Conservation (phyloP, 2,888 invertebrate species). For the Megastigmus dorsalis region DNA sequence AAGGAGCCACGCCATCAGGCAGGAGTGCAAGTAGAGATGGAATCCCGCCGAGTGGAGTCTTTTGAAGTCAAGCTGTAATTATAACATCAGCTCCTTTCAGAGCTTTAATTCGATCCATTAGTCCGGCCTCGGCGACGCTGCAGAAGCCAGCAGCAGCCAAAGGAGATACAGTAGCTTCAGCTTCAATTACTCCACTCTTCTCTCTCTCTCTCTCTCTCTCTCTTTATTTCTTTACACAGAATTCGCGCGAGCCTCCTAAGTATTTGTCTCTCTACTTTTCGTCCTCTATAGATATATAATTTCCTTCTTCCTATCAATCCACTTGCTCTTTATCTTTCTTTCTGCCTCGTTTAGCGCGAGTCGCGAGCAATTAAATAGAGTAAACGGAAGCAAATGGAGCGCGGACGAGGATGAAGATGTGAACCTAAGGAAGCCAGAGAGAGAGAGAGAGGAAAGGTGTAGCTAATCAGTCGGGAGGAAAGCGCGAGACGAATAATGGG, state of each 20-base stretch:
- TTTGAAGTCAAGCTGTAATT: slow-evolving; percentile 57
- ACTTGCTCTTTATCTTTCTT: background rate
- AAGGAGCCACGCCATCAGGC: too few species aligned
- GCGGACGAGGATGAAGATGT: too few species aligned
- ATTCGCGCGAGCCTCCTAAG: too few species aligned
- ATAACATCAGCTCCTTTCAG: slow-evolving; percentile 58
- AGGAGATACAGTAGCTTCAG: background rate
- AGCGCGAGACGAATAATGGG: slow-evolving; percentile 47
- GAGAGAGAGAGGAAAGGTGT: background rate
- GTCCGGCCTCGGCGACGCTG: slow-evolving; percentile 26
- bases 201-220: background rate
- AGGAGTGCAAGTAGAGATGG: background rate
- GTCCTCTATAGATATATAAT: background rate
- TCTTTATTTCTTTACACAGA: background rate
- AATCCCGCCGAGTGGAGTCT: slow-evolving; percentile 47
- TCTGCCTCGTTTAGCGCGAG: background rate
- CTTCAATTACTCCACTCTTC: too few species aligned
- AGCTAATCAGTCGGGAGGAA: slow-evolving; percentile 13
- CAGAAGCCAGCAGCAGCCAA: background rate
- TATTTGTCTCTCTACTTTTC: background rate
- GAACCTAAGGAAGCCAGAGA: background rate
- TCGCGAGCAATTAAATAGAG: slow-evolving; percentile 6
- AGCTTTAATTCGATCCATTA: slow-evolving; percentile 59
- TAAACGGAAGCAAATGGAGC: slow-evolving; percentile 17
- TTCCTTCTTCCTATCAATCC: background rate